Evolutionary conservation across 2,797 vertebrate genomes (phyloP).

Genomic region (Lagocephalus sceleratus): DNA sequence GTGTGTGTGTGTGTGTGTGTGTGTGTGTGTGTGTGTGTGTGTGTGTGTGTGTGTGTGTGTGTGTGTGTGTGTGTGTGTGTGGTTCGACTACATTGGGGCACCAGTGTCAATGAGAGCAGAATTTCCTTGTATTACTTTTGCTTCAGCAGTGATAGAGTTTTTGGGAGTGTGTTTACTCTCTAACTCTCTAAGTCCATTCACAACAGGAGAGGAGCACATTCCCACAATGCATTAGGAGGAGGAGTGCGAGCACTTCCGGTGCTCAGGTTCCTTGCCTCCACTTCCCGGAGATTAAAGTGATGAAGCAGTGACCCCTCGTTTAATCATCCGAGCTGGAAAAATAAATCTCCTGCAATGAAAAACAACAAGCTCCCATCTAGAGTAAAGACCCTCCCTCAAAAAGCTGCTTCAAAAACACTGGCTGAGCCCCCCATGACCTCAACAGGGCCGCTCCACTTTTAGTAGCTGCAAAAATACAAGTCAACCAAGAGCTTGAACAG

Average conservation of each 20-base stretch:
- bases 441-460: slow-evolving; percentile 26
- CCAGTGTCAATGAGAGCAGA: too few relatives aligned
- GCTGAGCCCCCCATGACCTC: slow-evolving; percentile 8
- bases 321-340: slow-evolving; percentile 27
- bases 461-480: slow-evolving; percentile 2
- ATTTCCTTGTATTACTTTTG: too few relatives aligned
- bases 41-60: too few relatives aligned
- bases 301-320: slow-evolving; percentile 27
- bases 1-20: too few relatives aligned
- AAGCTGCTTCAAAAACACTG: slow-evolving; percentile 27
- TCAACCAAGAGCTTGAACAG: background rate
- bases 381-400: slow-evolving; percentile 19
- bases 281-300: slow-evolving; percentile 33
- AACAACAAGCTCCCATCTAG: slow-evolving; percentile 19
- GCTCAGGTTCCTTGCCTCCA: slow-evolving; percentile 47
- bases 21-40: too few relatives aligned
- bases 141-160: too few relatives aligned
- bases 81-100: too few relatives aligned
- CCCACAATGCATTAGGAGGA: slow-evolving; percentile 34
- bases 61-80: too few relatives aligned
- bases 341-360: slow-evolving; percentile 25
- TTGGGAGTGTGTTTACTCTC: too few relatives aligned
- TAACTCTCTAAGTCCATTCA: slow-evolving; percentile 16
- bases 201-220: slow-evolving; percentile 12
- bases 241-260: slow-evolving; percentile 6